These are phyloP conservation scores for Recurvirostra avosetta DNA, from an alignment of 2,113 vertebrate genomes.

Conservation along the genomic window DNA sequence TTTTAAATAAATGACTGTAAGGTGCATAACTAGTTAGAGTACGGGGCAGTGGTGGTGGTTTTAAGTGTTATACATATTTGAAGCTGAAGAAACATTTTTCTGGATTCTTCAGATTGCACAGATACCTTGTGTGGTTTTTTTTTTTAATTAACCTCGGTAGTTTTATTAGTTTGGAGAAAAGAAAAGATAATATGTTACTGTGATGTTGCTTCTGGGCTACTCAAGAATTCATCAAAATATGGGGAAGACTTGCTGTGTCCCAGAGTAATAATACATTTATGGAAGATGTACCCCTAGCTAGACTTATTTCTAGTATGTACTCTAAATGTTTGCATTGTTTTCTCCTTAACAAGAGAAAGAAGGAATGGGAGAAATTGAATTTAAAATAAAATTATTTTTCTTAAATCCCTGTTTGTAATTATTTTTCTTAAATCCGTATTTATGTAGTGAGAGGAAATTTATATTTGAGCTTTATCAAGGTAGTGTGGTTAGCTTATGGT, in stretches of 20 bases:
- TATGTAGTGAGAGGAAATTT: neutral
- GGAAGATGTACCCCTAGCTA: neutral
- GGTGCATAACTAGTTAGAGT: neutral
- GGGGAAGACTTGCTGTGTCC: neutral
- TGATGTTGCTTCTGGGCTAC: neutral
- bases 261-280: neutral
- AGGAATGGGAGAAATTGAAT: neutral
- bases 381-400: neutral
- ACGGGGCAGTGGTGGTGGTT: neutral
- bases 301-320: neutral
- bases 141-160: neutral
- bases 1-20: neutral
- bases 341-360: neutral
- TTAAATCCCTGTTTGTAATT: neutral
- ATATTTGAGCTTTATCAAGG: neutral
- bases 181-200: neutral
- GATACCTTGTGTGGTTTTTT: neutral
- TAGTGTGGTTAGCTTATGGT: neutral
- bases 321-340: neutral
- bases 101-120: neutral
- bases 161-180: neutral
- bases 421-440: neutral
- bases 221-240: neutral
- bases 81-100: neutral
- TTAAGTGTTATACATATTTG: neutral